Evolutionary conservation across 2,888 invertebrate genomes (phyloP).

Genomic region (Polia nebulosa): DNA sequence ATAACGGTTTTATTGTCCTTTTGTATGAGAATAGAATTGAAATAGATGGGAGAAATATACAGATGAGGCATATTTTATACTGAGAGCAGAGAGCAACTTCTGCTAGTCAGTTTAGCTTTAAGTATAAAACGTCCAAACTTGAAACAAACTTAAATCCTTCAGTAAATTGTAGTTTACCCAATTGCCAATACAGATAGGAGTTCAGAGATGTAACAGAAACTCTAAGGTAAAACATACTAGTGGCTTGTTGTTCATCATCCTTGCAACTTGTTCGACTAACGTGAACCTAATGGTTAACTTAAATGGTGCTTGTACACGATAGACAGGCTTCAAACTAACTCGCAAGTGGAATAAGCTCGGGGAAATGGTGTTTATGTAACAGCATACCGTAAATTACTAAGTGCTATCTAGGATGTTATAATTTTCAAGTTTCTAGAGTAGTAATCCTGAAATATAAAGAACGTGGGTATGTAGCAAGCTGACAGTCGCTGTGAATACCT

Average conservation of each 20-base stretch:
- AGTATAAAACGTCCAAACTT: background rate
- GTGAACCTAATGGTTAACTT: conserved; percentile 54
- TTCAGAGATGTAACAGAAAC: conserved; percentile 32
- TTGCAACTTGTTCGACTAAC: conserved; percentile 40
- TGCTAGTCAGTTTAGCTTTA: background rate
- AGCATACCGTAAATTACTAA: conserved; percentile 1
- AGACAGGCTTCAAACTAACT: conserved; percentile 55
- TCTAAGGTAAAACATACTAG: conserved; percentile 28
- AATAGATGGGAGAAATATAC: conserved; percentile 23
- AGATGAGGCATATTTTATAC: conserved; percentile 2
- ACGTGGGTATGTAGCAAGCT: background rate
- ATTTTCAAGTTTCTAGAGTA: background rate
- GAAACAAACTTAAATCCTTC: conserved; percentile 13
- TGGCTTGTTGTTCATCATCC: conserved; percentile 46
- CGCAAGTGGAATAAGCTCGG: conserved; percentile 31
- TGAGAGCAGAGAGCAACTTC: background rate
- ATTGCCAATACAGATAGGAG: conserved; percentile 21
- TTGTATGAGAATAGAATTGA: conserved; percentile 39
- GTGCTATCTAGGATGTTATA: background rate
- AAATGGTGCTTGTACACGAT: conserved; percentile 49
- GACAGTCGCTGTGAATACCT: background rate
- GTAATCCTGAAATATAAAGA: background rate
- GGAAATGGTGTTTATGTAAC: conserved; percentile 26
- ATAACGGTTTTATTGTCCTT: conserved; percentile 57
- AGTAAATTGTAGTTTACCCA: conserved; percentile 20